Evolutionary conservation across 2,113 vertebrate genomes (phyloP).

Genomic region (Cinclus mexicanus): DNA sequence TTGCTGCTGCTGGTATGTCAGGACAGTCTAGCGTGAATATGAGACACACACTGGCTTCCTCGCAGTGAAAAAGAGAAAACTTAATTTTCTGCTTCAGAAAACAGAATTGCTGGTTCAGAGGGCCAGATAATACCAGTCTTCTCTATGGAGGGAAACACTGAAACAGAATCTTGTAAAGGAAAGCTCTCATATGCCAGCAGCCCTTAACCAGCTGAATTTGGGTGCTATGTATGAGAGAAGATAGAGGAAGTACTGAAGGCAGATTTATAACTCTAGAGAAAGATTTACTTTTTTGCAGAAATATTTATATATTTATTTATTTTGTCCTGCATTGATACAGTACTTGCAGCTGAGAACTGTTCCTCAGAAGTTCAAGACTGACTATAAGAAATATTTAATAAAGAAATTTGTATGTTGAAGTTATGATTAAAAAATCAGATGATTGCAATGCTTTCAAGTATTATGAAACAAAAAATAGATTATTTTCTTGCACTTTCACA

Average conservation of each 20-base stretch:
- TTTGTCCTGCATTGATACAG: not conserved
- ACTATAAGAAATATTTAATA: not conserved
- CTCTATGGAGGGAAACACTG: not conserved
- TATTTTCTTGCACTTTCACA: not conserved
- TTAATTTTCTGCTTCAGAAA: conserved; percentile 66
- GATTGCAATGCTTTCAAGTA: not conserved
- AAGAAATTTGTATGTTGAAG: not conserved
- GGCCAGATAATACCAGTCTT: conserved; percentile 13
- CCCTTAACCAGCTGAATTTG: not conserved
- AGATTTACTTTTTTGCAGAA: not conserved
- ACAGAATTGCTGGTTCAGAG: conserved; percentile 27
- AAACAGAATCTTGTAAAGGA: not conserved
- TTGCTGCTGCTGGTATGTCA: not conserved
- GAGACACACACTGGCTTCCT: not conserved
- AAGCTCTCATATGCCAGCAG: not conserved
- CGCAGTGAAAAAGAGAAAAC: not conserved
- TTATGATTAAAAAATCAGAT: not conserved
- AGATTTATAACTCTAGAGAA: not conserved
- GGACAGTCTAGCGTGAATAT: not conserved
- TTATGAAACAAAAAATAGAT: not conserved
- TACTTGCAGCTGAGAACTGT: not conserved
- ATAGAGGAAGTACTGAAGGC: not conserved
- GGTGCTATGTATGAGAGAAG: not conserved
- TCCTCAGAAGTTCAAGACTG: not conserved
- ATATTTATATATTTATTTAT: not conserved